Base-by-base conservation (phyloP, 2,888 invertebrate genomes). In the Epirrita christyi region DNA sequence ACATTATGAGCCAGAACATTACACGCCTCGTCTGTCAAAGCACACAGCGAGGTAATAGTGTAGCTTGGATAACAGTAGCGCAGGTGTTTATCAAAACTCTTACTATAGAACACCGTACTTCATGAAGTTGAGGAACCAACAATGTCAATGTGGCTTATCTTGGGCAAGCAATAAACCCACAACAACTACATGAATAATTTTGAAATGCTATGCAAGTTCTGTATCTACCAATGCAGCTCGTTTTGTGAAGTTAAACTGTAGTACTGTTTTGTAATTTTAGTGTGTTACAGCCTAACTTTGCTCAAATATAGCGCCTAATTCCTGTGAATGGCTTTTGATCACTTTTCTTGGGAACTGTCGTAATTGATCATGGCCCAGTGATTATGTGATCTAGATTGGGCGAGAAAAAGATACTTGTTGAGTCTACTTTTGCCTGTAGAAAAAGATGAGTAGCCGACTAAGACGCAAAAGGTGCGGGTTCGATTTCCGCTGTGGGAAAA, bases 11-110 rank as follows among this genome's bases (percentile, higher is more conserved):
- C 6, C 11, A 27, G 43, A 29, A 32, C 37, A 51, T 43, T 36
- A 51, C 13, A 37, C 43, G 51, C 14, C 14, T 51, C 37, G 37
- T 14, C 42, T 50, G 27, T 42, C 36, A 43, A 43, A 34, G 50
- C 42, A 27, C 32, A 43, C 34, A 21, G 36, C 47, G 14, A 14
- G 32, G 32, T 9, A 6, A 15, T 8, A 15, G 36, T 11, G 36
- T 32, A 32, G 32, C 32, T 1, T 8, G 10, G 10, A 32, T 32
- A 3, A n/a, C n/a, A 32, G 32, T 32, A 8, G 8, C 6, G 32
- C 32, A 32, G 3, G 32, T 32, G 6, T 10, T 8, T 8, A 32
- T 3, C 8, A 32, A 32, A 8, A 6, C 32, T 3, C 32, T 32
- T 9, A 8, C 10, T 8, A 8, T 9, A 32, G 10, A 32, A 1